These are phyloP conservation scores for Aphidius gifuensis DNA, from an alignment of 1,140 invertebrate genomes.

Conservation along the genomic window DNA sequence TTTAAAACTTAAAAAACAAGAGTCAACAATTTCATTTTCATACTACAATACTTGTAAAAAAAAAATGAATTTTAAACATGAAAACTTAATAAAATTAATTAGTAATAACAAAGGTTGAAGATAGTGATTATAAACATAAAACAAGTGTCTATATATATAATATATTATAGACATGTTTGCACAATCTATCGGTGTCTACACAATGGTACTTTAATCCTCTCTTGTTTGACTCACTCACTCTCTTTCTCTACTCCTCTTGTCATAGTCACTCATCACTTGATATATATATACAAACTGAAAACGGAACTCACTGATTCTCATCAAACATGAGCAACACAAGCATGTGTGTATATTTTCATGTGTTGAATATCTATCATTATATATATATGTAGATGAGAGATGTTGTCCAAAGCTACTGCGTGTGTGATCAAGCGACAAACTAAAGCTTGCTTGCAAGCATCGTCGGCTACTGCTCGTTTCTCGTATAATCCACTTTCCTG, in stretches of 20 bases:
- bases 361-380: not conserved
- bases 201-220: slow-evolving; percentile 24
- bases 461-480: slow-evolving; percentile 1
- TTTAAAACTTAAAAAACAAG: no score
- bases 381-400: not conserved
- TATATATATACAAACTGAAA: not conserved
- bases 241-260: not conserved
- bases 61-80: no score
- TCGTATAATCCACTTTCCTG: slow-evolving; percentile 18
- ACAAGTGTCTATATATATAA: slow-evolving; percentile 8
- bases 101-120: no score
- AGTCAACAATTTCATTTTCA: no score
- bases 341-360: not conserved
- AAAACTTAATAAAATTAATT: no score
- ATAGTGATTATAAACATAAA: no score
- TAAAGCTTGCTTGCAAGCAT: slow-evolving; percentile 15
- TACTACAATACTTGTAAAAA: no score
- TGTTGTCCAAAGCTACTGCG: slow-evolving; percentile 9
- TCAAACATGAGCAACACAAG: slow-evolving; percentile 10
- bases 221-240: not conserved
- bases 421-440: slow-evolving; percentile 14
- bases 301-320: not conserved
- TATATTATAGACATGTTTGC: slow-evolving; percentile 19
- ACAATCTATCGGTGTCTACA: slow-evolving; percentile 25
- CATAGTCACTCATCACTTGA: not conserved